Base-by-base conservation (phyloP, 2,797 vertebrate genomes). In the Rachycentron canadum region DNA sequence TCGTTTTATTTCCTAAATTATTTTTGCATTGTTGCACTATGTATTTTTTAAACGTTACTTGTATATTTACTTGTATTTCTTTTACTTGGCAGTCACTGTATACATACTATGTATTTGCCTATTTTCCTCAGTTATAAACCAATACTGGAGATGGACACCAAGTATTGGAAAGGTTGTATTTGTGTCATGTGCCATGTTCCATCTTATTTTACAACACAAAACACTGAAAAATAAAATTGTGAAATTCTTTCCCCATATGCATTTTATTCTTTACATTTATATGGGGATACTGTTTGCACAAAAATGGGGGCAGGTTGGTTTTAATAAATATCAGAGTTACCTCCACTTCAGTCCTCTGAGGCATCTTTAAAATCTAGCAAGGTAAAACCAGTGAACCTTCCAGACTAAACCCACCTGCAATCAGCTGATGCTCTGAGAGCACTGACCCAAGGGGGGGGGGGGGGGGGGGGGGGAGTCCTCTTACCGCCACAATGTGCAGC, bases 401-500 rank as follows among this genome's bases (percentile, higher is more conserved):
- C 11, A 71, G 32, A 50, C 45, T 19, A 70, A 47, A 84, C 50
- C 55, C 47, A 52, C 52, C 62, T 69, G 38, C 58, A 56, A 53
- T 7, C 32, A 69, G 60, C 56, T 52, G 30, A 79, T 62, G 47
- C 43, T 26, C 34, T 12, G 38, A 69, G 26, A 52, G 25, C 53
- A 58, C 21, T 50, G 57, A 56, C 49, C 23, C 8, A 26, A 49
- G 67, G n/a, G n/a, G n/a, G n/a, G n/a, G n/a, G n/a, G n/a, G n/a
- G n/a, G n/a, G n/a, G n/a, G n/a, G n/a, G n/a, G n/a, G n/a, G n/a
- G n/a, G n/a, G 66, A 38, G 30, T 34, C 50, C 21, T 94, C 97
- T 97, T 95, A 99, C 98, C 71, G 96, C 97, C 57, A 90, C 50
- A 28, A 99, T 97, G 80, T 99, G 98, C 89, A 99, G 95, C 70